Percentiles rank a stretch among this genome's conserved stretches.
Evolutionary conservation across 2,113 vertebrate genomes (phyloP).

Genomic region (Pangasianodon hypophthalmus): DNA sequence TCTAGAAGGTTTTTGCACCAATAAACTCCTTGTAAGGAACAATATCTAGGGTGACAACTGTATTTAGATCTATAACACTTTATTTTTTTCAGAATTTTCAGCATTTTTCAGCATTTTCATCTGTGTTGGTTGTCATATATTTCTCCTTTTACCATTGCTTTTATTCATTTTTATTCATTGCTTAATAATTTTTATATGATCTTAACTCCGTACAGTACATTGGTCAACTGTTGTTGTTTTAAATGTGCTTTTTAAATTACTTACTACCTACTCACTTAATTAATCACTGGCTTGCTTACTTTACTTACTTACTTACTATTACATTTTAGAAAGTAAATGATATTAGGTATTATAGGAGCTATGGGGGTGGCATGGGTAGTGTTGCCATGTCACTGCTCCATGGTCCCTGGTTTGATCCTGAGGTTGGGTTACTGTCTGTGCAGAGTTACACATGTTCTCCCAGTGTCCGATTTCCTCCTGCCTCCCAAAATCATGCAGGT

Average conservation of each 20-base stretch:
- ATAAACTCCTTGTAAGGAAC: too few species aligned
- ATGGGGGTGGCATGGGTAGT: not conserved
- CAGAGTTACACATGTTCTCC: not conserved
- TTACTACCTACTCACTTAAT: too few species aligned
- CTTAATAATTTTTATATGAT: not conserved
- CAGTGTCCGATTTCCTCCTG: not conserved
- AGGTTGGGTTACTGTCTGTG: not conserved
- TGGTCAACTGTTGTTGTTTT: too few species aligned
- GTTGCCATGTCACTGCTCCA: not conserved
- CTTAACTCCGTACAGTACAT: not conserved
- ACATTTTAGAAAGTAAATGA: not conserved
- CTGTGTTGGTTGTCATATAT: not conserved
- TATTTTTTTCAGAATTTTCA: too few species aligned
- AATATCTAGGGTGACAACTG: too few species aligned
- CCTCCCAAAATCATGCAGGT: not conserved
- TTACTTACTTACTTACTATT: not conserved
- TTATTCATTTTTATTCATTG: too few species aligned
- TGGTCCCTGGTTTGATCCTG: not conserved
- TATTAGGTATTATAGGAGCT: not conserved
- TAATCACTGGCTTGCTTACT: not conserved
- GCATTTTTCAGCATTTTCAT: too few species aligned
- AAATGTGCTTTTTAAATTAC: too few species aligned
- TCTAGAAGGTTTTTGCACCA: too few species aligned
- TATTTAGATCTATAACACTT: too few species aligned
- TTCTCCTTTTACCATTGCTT: not conserved